Conservation (phyloP, 2,888 invertebrate species). For the Hirtodrosophila cameraria region DNA sequence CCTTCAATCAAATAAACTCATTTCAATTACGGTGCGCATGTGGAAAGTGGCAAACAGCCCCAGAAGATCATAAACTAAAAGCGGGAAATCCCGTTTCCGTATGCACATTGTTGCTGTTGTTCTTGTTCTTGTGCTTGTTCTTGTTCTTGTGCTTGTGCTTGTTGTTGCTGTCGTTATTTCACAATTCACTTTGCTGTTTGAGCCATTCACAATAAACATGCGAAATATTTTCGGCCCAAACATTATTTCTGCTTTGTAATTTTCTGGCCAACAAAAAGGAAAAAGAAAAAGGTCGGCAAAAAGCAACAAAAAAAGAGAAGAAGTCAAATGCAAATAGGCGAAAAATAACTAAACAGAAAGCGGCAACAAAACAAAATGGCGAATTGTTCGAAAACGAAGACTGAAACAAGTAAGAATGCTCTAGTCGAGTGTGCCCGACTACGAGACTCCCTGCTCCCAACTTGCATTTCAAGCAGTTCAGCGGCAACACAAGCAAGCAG, state of each 20-base stretch:
- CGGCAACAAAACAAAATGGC: slow-evolving; percentile 49
- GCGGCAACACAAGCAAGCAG: too few relatives aligned
- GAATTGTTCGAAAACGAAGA: slow-evolving; percentile 51
- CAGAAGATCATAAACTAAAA: slow-evolving; percentile 47
- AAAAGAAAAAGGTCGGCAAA: slow-evolving; percentile 20
- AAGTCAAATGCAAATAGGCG: slow-evolving; percentile 62
- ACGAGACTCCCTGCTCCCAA: too few relatives aligned
- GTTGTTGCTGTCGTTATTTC: slow-evolving; percentile 11
- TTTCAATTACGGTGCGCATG: slow-evolving; percentile 52
- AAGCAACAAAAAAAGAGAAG: slow-evolving; percentile 28
- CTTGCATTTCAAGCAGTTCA: too few relatives aligned
- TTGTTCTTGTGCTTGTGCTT: neutral
- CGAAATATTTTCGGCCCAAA: slow-evolving; percentile 43
- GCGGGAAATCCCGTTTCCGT: slow-evolving; percentile 51
- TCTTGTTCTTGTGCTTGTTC: neutral
- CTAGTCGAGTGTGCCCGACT: too few relatives aligned
- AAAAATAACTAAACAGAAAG: slow-evolving; percentile 57
- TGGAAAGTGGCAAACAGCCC: slow-evolving; percentile 15
- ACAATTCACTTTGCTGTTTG: slow-evolving; percentile 17
- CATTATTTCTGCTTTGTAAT: slow-evolving; percentile 54
- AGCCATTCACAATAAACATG: slow-evolving; percentile 35
- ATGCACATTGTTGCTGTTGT: slow-evolving; percentile 23
- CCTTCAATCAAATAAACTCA: slow-evolving; percentile 29
- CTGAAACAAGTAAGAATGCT: too few relatives aligned
- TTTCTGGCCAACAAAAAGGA: slow-evolving; percentile 26